Evolutionary conservation across 2,888 invertebrate species (phyloP).

Genomic region (Elgonia sp.): DNA sequence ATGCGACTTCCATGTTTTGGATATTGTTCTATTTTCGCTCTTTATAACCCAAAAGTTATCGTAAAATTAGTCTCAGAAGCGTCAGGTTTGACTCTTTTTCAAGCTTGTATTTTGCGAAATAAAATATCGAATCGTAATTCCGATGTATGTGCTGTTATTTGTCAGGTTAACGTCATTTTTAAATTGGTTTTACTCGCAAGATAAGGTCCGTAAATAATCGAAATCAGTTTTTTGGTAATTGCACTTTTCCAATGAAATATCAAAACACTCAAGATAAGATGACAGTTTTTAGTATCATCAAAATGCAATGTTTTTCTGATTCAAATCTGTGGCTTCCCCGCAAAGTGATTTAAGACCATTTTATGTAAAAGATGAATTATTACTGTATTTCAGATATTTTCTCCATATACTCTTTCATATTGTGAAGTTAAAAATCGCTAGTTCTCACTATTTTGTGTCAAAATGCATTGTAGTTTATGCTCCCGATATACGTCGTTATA

Average conservation of each 20-base stretch:
- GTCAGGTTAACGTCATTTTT: conserved; percentile 59
- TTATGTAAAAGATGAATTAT: too few species aligned
- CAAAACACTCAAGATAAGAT: conserved; percentile 50
- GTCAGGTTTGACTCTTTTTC: conserved; percentile 5
- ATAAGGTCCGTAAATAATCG: conserved; percentile 59
- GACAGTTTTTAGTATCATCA: conserved; percentile 39
- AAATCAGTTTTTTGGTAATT: conserved; percentile 62
- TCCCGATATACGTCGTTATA: too few species aligned
- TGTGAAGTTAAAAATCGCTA: too few species aligned
- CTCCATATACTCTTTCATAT: too few species aligned
- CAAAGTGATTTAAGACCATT: too few species aligned
- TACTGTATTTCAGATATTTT: too few species aligned
- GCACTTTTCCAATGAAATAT: conserved; percentile 46
- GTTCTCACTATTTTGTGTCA: too few species aligned
- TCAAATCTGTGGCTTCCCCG: background rate
- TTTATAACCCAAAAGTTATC: too few species aligned
- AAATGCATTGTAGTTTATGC: too few species aligned
- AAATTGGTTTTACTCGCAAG: conserved; percentile 60
- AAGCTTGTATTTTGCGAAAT: too few species aligned
- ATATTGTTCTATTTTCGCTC: background rate
- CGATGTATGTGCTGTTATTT: conserved; percentile 23
- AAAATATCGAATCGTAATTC: background rate
- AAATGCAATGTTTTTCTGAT: conserved; percentile 15
- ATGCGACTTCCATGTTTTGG: too few species aligned
- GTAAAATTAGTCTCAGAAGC: background rate